A percentile compares a stretch with the other conserved stretches of the same genome.
Conservation (phyloP, 2,888 invertebrate species). For the Leucophora obtusa region DNA sequence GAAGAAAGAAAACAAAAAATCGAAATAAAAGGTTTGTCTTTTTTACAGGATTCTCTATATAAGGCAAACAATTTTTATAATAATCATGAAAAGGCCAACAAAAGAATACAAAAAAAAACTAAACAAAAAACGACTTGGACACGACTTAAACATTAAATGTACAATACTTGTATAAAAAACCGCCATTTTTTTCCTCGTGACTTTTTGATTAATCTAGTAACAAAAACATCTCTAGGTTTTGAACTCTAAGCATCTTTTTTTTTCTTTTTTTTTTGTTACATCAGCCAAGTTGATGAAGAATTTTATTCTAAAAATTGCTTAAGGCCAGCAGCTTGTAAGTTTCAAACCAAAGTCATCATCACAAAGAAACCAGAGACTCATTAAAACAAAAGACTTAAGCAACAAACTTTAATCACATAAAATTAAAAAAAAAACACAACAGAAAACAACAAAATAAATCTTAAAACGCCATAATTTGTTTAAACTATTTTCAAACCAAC, state of each 20-base stretch:
- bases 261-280: no score
- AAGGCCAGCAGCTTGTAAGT: slow-evolving; percentile 46
- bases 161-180: slow-evolving; percentile 27
- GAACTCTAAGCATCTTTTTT: slow-evolving; percentile 28
- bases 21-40: slow-evolving; percentile 41
- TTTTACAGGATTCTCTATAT: slow-evolving; percentile 52
- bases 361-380: slow-evolving; percentile 15
- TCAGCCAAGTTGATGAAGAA: slow-evolving; percentile 15
- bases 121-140: slow-evolving; percentile 43
- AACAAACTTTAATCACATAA: slow-evolving; percentile 25
- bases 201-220: slow-evolving; percentile 54
- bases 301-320: slow-evolving; percentile 33
- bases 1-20: background rate
- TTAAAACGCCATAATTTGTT: slow-evolving; percentile 54
- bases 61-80: slow-evolving; percentile 62
- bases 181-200: slow-evolving; percentile 55
- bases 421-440: background rate
- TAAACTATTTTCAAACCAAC: slow-evolving; percentile 29
- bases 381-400: slow-evolving; percentile 58
- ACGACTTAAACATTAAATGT: slow-evolving; percentile 50
- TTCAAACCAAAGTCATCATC: slow-evolving; percentile 7
- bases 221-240: slow-evolving; percentile 41
- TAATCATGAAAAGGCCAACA: slow-evolving; percentile 51
- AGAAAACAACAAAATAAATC: slow-evolving; percentile 5
- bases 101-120: background rate